A percentile compares a stretch with the other conserved stretches of the same genome.
Conservation (phyloP, 2,797 vertebrate genomes). For the Carduelis carduelis region DNA sequence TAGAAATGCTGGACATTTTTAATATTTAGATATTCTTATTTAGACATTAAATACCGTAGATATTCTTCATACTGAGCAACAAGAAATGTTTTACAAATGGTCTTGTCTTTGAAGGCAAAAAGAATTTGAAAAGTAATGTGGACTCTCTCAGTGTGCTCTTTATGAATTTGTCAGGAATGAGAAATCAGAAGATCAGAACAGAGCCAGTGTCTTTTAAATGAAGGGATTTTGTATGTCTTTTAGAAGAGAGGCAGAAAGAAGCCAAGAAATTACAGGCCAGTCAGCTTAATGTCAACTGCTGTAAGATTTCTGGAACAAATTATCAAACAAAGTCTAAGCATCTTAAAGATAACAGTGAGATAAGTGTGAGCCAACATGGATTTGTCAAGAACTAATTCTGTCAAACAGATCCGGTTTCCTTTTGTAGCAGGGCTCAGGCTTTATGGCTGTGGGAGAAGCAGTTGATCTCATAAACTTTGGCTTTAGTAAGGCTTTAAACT, state of each 20-base stretch:
- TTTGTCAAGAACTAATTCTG: conserved; percentile 8
- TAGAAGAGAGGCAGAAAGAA: background rate
- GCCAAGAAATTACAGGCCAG: background rate
- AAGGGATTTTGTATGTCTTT: background rate
- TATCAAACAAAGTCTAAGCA: background rate
- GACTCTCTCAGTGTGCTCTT: background rate
- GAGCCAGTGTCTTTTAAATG: background rate
- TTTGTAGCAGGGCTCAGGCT: background rate
- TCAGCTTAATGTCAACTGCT: conserved; percentile 36
- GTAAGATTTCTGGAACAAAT: conserved; percentile 11
- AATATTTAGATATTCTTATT: background rate
- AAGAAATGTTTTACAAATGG: background rate
- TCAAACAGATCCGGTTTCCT: background rate
- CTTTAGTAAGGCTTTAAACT: background rate
- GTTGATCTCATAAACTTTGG: background rate
- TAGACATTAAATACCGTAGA: background rate
- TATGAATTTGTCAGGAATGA: background rate
- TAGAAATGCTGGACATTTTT: background rate
- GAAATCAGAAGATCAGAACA: background rate
- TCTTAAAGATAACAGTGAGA: background rate
- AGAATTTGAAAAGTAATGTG: background rate
- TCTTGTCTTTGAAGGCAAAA: background rate
- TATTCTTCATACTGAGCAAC: background rate
- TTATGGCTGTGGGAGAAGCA: background rate
- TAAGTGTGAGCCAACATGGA: background rate